These are phyloP conservation scores for Hylaea fasciaria DNA, from an alignment of 2,888 invertebrate genomes.

Conservation along the genomic window DNA sequence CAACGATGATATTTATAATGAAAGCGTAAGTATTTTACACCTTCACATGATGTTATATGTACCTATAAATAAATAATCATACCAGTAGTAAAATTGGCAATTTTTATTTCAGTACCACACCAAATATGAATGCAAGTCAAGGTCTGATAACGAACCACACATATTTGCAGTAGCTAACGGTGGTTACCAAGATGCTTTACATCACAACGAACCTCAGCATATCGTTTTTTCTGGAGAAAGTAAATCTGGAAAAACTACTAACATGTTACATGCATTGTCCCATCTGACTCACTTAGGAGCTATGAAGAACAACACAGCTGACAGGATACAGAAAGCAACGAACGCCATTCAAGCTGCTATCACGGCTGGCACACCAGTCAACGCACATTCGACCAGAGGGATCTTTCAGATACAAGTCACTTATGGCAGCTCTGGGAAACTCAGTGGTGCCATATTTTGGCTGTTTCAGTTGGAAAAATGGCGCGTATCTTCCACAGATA, in stretches of 20 bases:
- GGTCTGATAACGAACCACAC: conserved; percentile 95
- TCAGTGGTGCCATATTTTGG: conserved; percentile 95
- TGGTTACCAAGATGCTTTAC: conserved; percentile 95
- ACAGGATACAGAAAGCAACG: conserved; percentile 87
- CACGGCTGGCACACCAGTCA: conserved; percentile 93
- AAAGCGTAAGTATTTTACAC: conserved; percentile 83
- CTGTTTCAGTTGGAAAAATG: conserved; percentile 95
- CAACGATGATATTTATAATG: conserved; percentile 88
- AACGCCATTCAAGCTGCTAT: conserved; percentile 91
- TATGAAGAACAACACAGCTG: conserved; percentile 87
- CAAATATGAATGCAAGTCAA: conserved; percentile 92
- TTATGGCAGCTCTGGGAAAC: conserved; percentile 93
- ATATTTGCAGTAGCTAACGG: conserved; percentile 95
- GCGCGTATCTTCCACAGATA: conserved; percentile 92
- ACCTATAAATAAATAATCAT: too few species aligned
- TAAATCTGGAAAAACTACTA: conserved; percentile 95
- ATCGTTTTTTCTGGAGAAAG: conserved; percentile 96
- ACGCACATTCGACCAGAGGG: conserved; percentile 94
- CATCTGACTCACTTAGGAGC: conserved; percentile 93
- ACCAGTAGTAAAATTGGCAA: not conserved
- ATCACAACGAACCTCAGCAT: conserved; percentile 94
- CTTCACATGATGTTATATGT: too few species aligned
- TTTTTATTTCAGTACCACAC: conserved; percentile 87
- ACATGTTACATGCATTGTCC: conserved; percentile 90
- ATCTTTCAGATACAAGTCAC: conserved; percentile 92